Evolutionary conservation across 1,140 invertebrate species (phyloP), one percentile per base, ranked within the genome.

Genomic region (Aphidius gifuensis): DNA sequence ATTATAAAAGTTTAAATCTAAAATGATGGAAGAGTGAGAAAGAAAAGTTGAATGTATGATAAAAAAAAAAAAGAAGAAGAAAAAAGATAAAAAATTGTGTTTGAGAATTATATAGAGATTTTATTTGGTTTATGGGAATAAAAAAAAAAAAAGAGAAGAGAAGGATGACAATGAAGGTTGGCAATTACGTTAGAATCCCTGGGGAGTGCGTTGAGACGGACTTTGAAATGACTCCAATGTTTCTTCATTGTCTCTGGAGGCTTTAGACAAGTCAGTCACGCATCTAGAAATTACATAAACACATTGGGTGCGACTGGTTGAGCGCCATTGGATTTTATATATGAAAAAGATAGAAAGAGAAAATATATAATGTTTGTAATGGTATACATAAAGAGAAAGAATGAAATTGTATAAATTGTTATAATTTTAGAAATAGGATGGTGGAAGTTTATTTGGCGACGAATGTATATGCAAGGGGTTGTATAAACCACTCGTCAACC

Each of bases 401-500:
- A 16, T 5, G 1, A 40, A 40, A 55, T 42, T 11, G 53, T 9
- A 9, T 7, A 38, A 9, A 11, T 32, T 32, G 23, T 32, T 32
- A 32, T 32, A 32, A 32, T 32, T 32, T 32, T 32, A 32, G 23
- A 32, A 32, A 32, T 32, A 32, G 23, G 23, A 32, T 32, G 4
- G 23, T 32, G 1, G 23, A 32, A n/a, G 56, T 40, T 11, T 70
- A 69, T 70, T 68, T 70, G 69, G 61, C 62, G 62, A 68, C 60
- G 61, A 56, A 55, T 40, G 53, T n/a, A 70, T 70, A 62, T 66
- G 63, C 64, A 63, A 68, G 16, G 69, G 70, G 64, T 63, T 62
- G 69, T 65, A 40, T 64, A 64, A 71, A 69, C 70, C 70, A 71
- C 69, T 71, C 70, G 70, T 71, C 64, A 62, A 53, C 62, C 64